Percentiles rank a stretch among this genome's conserved stretches.
Evolutionary conservation across 2,113 vertebrate genomes (phyloP).

Genomic region (Condylura cristata): DNA sequence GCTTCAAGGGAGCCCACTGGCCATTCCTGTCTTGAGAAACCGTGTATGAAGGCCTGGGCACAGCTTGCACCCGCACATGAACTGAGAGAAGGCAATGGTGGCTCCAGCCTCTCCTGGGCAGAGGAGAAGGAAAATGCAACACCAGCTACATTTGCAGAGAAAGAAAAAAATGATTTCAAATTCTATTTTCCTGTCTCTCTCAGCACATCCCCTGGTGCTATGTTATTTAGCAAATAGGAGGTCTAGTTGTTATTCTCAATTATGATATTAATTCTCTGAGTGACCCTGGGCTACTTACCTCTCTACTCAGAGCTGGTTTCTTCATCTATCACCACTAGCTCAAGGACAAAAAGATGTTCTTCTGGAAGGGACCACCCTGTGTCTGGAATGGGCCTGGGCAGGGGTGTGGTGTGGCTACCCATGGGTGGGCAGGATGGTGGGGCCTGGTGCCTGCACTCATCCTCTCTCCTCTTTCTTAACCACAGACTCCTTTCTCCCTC

Average conservation of each 20-base stretch:
- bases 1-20: neutral
- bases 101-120: neutral
- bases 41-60: neutral
- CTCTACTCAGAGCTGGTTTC: constrained; percentile 9
- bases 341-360: constrained; percentile 70
- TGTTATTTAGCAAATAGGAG: constrained; percentile 77
- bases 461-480: neutral
- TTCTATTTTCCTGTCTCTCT: constrained; percentile 45
- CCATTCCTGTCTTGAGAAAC: neutral
- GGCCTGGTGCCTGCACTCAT: neutral
- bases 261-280: constrained; percentile 75
- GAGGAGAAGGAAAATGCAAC: neutral
- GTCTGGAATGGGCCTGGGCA: neutral
- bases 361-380: neutral
- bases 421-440: neutral
- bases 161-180: constrained; percentile 69
- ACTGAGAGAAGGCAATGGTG: neutral
- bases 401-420: neutral
- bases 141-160: constrained; percentile 52
- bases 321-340: constrained; percentile 59
- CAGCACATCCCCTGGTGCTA: constrained; percentile 58
- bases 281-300: constrained; percentile 73
- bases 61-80: neutral
- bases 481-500: neutral
- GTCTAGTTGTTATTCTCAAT: constrained; percentile 75